phyloP scores from a whole-genome alignment of 2,797 vertebrate genomes.

The Catostomus latipinnis region DNA sequence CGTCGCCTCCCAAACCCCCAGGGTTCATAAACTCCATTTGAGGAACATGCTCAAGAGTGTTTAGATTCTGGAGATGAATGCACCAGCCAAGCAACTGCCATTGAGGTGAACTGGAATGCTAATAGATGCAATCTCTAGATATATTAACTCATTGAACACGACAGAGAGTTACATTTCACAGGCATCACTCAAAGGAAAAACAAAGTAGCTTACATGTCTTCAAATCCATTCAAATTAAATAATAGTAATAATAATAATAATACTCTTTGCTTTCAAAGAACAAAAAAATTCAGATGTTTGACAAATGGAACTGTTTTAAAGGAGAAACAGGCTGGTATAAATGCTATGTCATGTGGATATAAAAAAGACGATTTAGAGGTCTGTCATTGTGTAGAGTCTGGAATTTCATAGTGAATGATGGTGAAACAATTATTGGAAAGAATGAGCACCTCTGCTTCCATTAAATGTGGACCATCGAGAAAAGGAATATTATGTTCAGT shows the following conservation, averaged over 20 bases:
- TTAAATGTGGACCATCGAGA: conserved; percentile 5
- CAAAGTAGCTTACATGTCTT: conserved; percentile 12
- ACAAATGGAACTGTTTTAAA: conserved; percentile 25
- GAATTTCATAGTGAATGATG: conserved; percentile 33
- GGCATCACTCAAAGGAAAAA: neutral
- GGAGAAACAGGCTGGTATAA: conserved; percentile 27
- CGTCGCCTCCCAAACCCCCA: too few species aligned
- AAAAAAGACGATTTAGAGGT: conserved; percentile 34
- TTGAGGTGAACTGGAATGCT: too few species aligned
- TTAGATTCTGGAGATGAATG: too few species aligned
- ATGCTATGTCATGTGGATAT: conserved; percentile 41
- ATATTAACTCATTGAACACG: too few species aligned
- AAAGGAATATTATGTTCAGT: conserved; percentile 13
- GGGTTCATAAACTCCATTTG: too few species aligned
- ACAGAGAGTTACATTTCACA: too few species aligned
- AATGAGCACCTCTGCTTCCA: conserved; percentile 29
- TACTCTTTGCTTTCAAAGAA: neutral
- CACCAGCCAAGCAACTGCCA: too few species aligned
- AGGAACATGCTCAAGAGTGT: too few species aligned
- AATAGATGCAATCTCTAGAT: too few species aligned
- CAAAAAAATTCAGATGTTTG: neutral
- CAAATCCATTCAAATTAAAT: conserved; percentile 28
- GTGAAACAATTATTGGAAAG: conserved; percentile 18
- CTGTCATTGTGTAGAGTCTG: conserved; percentile 24
- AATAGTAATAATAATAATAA: neutral